Base-by-base conservation (phyloP, 2,797 vertebrate species). In the Psittacula derbiana region DNA sequence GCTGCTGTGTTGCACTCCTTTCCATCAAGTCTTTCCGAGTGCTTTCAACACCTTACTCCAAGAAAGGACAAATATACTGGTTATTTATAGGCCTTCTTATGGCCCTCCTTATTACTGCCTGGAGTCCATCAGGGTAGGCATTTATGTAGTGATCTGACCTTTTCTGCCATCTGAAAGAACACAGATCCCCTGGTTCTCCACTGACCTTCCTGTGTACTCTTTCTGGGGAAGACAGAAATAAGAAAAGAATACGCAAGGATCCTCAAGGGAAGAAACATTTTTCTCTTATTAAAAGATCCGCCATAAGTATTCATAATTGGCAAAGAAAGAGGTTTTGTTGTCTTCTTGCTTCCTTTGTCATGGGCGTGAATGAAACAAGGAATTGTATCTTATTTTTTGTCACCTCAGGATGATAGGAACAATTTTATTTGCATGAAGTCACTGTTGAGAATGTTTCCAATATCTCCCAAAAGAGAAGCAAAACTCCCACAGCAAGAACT, bases 121-220 rank as follows among this genome's bases (percentile, higher is more conserved):
- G 70, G 82, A 88, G 82, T 93, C 81, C 46, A 66, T 88, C 89
- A 90, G 65, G 36, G 36, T 52, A 90, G 70, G 82, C 46, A 40
- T 88, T 95, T 93, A 90, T 90, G 73, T 66, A 90, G 62, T 90
- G 47, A 52, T 88, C 40, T 96, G 93, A 96, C 93, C 95, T 92
- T 90, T 96, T 52, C 80, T 96, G 92, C 62, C 85, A 79, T 70
- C 70, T 79, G 82, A 88, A 71, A 84, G 89, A 80, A 84, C 46
- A 58, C 46, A 87, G 55, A 85, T 62, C 83, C 46, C 87, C 76
- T 64, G 83, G 23, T 76, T 90, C 47, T 80, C 52, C 16, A 5
- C 44, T 92, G 93, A 88, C 82, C 50, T 93, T 93, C 75, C 82
- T 47, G 20, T 21, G 53, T 62, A n/a, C 47, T 28, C 36, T 55